phyloP scores from a whole-genome alignment of 2,797 vertebrate genomes.

The Varecia variegata region DNA sequence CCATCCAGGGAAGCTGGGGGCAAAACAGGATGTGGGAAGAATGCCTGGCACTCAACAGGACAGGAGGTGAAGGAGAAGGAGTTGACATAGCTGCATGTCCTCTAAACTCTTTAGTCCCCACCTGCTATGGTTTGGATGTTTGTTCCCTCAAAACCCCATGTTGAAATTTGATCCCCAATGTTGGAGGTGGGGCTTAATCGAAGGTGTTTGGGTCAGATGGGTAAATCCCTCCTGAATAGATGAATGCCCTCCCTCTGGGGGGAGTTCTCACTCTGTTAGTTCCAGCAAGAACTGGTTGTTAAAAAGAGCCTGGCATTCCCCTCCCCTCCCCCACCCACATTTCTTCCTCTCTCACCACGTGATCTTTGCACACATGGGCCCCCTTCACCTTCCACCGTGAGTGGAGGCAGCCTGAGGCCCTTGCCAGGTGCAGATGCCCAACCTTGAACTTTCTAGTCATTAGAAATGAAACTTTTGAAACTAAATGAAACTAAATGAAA shows the following conservation, averaged over 20 bases:
- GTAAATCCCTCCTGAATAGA: not conserved
- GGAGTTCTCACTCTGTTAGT: not conserved
- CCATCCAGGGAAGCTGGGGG: too few relatives aligned
- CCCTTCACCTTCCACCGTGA: not conserved
- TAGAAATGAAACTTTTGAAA: too few relatives aligned
- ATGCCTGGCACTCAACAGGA: too few relatives aligned
- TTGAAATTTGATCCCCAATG: not conserved
- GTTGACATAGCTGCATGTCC: fast-evolving
- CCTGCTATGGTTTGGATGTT: not conserved
- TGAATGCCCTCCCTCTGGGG: too few relatives aligned
- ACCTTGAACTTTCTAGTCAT: not conserved
- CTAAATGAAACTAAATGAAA: not conserved
- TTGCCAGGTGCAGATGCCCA: not conserved
- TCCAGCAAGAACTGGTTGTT: not conserved
- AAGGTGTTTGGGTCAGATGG: not conserved
- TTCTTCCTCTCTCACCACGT: not conserved
- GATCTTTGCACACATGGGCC: not conserved
- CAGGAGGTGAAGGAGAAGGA: too few relatives aligned
- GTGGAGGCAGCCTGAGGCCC: not conserved
- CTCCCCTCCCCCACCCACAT: fast-evolving
- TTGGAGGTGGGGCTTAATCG: not conserved
- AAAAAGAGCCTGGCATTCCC: not conserved
- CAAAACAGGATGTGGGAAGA: not conserved
- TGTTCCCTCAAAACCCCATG: not conserved
- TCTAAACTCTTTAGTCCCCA: not conserved